Percentiles rank a stretch among this genome's conserved stretches.
These are phyloP conservation scores for Scolopax rusticola DNA, from an alignment of 2,797 vertebrate species.

Conservation along the genomic window DNA sequence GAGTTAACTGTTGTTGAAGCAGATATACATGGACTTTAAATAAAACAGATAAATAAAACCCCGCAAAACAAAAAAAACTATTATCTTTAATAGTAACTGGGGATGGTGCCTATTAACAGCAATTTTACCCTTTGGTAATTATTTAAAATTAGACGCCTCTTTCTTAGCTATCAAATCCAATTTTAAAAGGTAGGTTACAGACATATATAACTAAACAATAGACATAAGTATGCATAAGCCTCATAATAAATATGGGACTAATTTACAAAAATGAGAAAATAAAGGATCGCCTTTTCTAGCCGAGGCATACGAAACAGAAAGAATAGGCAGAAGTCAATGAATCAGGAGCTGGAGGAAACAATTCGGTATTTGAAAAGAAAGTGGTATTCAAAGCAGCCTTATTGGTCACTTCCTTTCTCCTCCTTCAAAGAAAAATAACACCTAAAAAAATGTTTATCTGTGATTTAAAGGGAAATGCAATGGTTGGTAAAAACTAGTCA, in stretches of 20 bases:
- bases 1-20: background rate
- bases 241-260: background rate
- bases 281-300: background rate
- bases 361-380: background rate
- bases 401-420: background rate
- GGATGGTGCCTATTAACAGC: background rate
- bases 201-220: accelerated
- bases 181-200: background rate
- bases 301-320: background rate
- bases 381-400: background rate
- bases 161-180: background rate
- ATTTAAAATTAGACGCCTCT: background rate
- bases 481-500: background rate
- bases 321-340: background rate
- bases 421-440: background rate
- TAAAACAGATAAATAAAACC: background rate
- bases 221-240: background rate
- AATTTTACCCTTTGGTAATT: background rate
- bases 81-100: background rate
- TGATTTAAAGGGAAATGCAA: background rate
- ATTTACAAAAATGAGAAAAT: background rate
- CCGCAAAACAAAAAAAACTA: background rate
- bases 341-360: background rate
- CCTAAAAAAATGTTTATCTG: background rate
- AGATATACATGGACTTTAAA: background rate